phyloP scores from a whole-genome alignment of 2,888 invertebrate genomes.

The Strigamia maritima region DNA sequence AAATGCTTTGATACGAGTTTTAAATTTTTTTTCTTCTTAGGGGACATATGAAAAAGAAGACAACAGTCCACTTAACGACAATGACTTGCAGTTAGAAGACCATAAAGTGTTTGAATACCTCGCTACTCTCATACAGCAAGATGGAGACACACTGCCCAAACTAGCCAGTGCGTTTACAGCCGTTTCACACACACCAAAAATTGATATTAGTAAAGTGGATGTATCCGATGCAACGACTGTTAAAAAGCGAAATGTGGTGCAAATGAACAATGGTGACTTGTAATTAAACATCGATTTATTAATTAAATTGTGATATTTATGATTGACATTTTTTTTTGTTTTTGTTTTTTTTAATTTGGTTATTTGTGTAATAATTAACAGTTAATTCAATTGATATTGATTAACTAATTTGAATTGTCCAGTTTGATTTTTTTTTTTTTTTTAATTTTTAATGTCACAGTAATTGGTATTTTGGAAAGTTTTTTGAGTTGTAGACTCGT shows the following conservation, averaged over 20 bases:
- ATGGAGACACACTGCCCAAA: background rate
- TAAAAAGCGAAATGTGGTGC: background rate
- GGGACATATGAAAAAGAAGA: background rate
- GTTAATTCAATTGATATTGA: background rate
- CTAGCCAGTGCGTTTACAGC: background rate
- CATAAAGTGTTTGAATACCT: background rate
- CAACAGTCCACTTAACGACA: background rate
- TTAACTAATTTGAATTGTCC: too few relatives aligned
- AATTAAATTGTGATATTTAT: background rate
- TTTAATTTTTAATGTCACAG: background rate
- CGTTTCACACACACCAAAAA: background rate
- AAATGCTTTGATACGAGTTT: background rate
- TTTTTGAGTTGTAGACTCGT: too few relatives aligned
- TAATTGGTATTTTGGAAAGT: background rate
- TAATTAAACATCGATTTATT: background rate
- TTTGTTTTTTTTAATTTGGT: background rate
- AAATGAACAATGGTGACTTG: background rate
- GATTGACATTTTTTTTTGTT: background rate
- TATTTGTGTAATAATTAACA: background rate
- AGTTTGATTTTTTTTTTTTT: background rate
- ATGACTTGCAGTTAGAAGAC: background rate
- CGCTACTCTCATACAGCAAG: background rate
- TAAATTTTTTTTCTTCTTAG: background rate
- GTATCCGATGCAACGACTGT: background rate
- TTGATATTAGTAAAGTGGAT: background rate